Conservation (phyloP, 2,113 vertebrate species). For the Pelvicachromis taeniatus region DNA sequence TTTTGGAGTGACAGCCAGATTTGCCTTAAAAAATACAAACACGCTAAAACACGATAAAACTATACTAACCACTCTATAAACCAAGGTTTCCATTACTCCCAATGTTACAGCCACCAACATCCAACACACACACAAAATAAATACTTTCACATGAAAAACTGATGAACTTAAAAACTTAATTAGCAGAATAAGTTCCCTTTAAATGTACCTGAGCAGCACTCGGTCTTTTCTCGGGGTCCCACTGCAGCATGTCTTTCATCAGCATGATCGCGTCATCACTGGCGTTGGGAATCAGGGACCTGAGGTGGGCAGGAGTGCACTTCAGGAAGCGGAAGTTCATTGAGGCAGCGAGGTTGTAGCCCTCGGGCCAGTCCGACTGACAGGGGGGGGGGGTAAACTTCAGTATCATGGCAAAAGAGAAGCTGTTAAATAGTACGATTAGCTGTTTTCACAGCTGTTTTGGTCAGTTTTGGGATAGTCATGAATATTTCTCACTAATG, state of each 20-base stretch:
- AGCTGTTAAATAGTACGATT: not conserved
- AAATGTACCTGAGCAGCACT: constrained; percentile 83
- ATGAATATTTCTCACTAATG: not conserved
- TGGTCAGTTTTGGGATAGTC: not conserved
- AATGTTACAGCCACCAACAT: not conserved
- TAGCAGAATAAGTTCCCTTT: not conserved
- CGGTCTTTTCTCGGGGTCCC: constrained; percentile 91
- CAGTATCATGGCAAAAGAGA: not conserved
- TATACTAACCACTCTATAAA: not conserved
- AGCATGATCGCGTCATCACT: constrained; percentile 83
- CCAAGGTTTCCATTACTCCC: not conserved
- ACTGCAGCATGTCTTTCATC: constrained; percentile 86
- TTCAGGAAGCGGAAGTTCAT: constrained; percentile 95
- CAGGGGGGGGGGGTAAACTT: not conserved
- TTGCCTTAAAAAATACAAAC: not conserved
- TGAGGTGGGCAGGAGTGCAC: constrained; percentile 84
- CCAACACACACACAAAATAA: not conserved
- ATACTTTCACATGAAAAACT: not conserved
- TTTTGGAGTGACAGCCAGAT: not conserved
- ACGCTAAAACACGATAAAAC: not conserved
- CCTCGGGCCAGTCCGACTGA: constrained; percentile 90
- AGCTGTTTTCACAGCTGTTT: not conserved
- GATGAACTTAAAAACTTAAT: not conserved
- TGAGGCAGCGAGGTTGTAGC: constrained; percentile 81
- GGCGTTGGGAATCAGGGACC: constrained; percentile 90